Conservation (phyloP, 2,113 vertebrate genomes). For the Empidonax traillii region DNA sequence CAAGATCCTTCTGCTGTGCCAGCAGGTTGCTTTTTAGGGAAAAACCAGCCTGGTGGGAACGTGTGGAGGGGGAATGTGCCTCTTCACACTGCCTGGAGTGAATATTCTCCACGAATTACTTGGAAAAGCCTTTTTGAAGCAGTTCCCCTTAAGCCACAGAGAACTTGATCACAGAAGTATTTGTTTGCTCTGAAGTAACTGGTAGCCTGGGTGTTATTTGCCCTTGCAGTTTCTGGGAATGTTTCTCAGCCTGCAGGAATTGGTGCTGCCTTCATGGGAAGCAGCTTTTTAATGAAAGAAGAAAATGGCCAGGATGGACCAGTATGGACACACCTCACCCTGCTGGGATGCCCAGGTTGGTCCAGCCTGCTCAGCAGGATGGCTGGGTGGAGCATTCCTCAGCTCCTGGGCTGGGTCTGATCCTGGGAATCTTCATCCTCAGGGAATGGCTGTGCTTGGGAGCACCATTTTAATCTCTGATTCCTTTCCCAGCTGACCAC, state of each 20-base stretch:
- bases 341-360: neutral
- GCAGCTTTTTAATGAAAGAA: neutral
- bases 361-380: neutral
- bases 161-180: neutral
- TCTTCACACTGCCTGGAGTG: neutral
- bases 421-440: neutral
- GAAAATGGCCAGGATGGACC: neutral
- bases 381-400: neutral
- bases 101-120: neutral
- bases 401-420: neutral
- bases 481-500: neutral
- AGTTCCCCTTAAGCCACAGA: neutral
- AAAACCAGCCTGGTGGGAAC: rapidly evolving
- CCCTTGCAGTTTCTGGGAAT: neutral
- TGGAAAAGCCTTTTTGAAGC: neutral
- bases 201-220: neutral
- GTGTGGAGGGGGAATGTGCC: neutral
- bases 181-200: neutral
- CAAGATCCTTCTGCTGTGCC: neutral
- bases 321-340: rapidly evolving
- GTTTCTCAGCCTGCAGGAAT: neutral
- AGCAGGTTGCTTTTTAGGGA: neutral
- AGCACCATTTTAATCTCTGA: neutral
- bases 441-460: neutral
- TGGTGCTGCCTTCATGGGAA: neutral